A percentile compares a stretch with the other conserved stretches of the same genome.
Evolutionary conservation across 2,888 invertebrate genomes (phyloP).

Genomic region (Norana najaformis): DNA sequence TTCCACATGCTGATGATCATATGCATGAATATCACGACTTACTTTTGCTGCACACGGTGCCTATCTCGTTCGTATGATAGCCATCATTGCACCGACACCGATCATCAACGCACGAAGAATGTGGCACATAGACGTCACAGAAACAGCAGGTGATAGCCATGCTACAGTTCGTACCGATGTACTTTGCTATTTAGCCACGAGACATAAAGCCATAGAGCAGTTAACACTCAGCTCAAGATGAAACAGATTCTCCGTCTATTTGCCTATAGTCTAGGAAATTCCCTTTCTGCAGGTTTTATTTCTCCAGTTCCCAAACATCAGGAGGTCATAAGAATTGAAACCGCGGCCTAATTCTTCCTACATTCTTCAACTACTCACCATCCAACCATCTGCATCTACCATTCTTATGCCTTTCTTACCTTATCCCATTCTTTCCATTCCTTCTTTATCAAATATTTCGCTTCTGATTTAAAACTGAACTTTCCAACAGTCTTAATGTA

Average conservation of each 20-base stretch:
- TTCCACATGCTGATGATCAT: too few species aligned
- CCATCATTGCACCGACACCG: constrained; percentile 47
- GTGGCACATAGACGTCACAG: constrained; percentile 43
- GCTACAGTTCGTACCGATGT: constrained; percentile 42
- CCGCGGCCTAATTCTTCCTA: background rate
- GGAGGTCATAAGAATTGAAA: constrained; percentile 4
- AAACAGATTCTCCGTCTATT: background rate
- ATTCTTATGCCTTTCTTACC: background rate
- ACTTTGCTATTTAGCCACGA: constrained; percentile 39
- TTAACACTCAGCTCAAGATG: background rate
- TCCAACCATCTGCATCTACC: too few species aligned
- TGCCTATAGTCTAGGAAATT: background rate
- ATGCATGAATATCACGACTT: constrained; percentile 28
- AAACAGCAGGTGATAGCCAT: constrained; percentile 41
- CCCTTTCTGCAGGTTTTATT: background rate
- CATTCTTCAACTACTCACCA: background rate
- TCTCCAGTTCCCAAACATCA: background rate
- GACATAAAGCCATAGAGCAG: background rate
- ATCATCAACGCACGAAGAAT: constrained; percentile 41
- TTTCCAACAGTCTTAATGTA: background rate
- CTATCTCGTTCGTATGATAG: constrained; percentile 42
- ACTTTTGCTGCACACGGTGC: constrained; percentile 42
- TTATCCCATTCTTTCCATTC: background rate
- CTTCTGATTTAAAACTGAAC: background rate
- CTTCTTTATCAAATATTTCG: background rate